Evolutionary conservation across 35 echinoderm and acorn worm species (phyloP).

Genomic region (Strongylocentrotus purpuratus): DNA sequence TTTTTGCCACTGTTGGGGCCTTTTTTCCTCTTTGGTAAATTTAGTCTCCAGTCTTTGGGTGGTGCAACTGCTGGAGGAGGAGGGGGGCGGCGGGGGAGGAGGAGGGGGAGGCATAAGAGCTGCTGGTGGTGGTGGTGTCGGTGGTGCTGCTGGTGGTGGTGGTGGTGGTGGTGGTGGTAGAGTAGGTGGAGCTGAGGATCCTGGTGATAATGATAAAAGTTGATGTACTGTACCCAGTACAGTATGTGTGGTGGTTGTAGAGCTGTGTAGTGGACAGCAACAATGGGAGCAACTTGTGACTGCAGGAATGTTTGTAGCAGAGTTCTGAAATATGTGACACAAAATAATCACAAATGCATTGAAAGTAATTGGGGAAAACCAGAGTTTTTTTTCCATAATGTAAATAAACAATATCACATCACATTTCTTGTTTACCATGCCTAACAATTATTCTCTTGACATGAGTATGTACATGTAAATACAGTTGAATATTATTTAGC

Average conservation of each 20-base stretch:
- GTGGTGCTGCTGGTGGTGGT: neutral
- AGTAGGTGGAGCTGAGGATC: neutral
- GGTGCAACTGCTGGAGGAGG: neutral
- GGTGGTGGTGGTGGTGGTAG: neutral
- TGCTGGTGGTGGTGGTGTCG: neutral
- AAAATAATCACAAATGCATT: too few relatives aligned
- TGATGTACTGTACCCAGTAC: neutral
- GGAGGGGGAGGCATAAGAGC: slow-evolving; percentile 22
- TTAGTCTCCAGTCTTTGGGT: slow-evolving; percentile 16
- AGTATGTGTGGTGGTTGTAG: neutral
- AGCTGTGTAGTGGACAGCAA: slow-evolving; percentile 5
- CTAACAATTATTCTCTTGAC: too few relatives aligned
- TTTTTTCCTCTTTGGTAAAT: slow-evolving; percentile 15
- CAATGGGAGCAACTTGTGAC: neutral
- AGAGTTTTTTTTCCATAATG: too few relatives aligned
- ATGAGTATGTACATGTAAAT: too few relatives aligned
- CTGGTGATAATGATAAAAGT: neutral
- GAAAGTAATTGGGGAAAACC: too few relatives aligned
- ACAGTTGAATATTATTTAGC: too few relatives aligned
- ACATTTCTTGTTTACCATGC: too few relatives aligned
- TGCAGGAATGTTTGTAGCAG: neutral
- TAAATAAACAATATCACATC: too few relatives aligned
- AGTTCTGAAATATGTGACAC: neutral
- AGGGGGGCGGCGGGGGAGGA: slow-evolving; percentile 29
- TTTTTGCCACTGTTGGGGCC: neutral